A percentile compares a stretch with the other conserved stretches of the same genome.
phyloP scores from a whole-genome alignment of 2,113 vertebrate genomes.

The Euleptes europaea region DNA sequence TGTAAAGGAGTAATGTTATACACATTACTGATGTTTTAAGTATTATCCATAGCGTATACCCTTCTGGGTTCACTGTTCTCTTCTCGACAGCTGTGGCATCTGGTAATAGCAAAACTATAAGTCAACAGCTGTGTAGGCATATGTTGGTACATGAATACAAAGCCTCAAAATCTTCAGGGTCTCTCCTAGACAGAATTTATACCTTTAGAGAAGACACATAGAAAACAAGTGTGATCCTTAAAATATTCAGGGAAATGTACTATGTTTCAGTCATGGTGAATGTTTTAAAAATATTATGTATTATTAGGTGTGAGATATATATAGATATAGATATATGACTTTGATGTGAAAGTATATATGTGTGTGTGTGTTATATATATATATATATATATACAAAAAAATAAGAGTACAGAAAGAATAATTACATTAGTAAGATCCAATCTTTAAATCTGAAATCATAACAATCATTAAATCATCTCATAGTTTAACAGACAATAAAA shows the following conservation, averaged over 20 bases:
- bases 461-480: too few species aligned
- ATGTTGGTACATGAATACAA: conserved; percentile 4
- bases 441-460: too few species aligned
- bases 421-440: too few species aligned
- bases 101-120: background rate
- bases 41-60: background rate
- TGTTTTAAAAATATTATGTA: too few species aligned
- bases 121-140: conserved; percentile 7
- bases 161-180: conserved; percentile 11
- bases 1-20: rapidly evolving
- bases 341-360: too few species aligned
- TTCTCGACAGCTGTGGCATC: background rate
- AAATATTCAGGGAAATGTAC: background rate
- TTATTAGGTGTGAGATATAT: too few species aligned
- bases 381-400: too few species aligned
- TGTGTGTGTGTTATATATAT: too few species aligned
- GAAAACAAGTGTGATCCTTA: background rate
- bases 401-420: too few species aligned
- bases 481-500: too few species aligned
- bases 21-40: background rate
- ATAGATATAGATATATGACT: too few species aligned
- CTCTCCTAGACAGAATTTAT: background rate
- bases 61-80: background rate
- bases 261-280: background rate
- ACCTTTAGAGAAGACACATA: background rate